Evolutionary conservation across 2,888 invertebrate species (phyloP), one percentile per base, ranked within the genome.

Genomic region (Sipha maydis): DNA sequence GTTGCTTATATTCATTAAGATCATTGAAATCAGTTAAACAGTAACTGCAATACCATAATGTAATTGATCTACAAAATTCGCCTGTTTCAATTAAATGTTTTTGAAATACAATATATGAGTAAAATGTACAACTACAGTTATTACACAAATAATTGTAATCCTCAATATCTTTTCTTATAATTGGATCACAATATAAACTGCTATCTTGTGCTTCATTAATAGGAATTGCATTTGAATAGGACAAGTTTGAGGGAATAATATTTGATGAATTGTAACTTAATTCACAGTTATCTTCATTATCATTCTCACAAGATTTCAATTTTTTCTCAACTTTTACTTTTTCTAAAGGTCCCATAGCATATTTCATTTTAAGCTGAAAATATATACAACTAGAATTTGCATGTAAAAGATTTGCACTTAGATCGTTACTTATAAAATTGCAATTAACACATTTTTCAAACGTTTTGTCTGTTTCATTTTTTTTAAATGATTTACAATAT

Each of bases 341-440:
- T 79, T 88, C 80, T 19, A 41, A 1, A 2, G 61, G 25, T 21
- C 11, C 4, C 41, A 31, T 41, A 8, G 86, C 80, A 41, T 80
- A 88, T 9, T 61, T 71, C n/a, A 75, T 80, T 80, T 41, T 88
- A 1, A 88, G 17, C 71, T 80, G n/a, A 9, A 75, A 75, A 19
- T 75, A 41, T 31, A 88, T n/a, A 19, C 86, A 88, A 28, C 8
- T 8, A 1, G 14, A 14, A 19, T 34, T 75, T 19, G 86, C 79
- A 41, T 88, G 86, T 19, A 0, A 0, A 25, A 75, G 1, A 73
- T 28, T 41, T 5, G 9, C 1, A 11, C 21, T 8, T 8, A 31
- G 1, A 3, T 80, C 25, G 0, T 1, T 0, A 75, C n/a, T 56
- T 88, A 1, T n/a, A 25, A 75, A 88, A 56, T 8, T 48, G 61